Conservation (phyloP, 2,797 vertebrate genomes). For the Helostoma temminkii region DNA sequence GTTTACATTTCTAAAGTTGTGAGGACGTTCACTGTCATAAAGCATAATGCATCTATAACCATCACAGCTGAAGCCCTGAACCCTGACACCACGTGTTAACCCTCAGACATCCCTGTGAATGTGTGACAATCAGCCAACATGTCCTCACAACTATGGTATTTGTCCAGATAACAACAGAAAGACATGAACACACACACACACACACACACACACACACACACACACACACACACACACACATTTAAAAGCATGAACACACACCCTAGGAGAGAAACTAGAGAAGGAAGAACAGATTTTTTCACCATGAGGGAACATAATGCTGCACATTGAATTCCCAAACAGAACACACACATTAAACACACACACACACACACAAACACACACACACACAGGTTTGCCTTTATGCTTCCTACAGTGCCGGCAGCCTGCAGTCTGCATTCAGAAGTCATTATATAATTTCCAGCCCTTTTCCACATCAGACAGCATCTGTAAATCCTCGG, state of each 20-base stretch:
- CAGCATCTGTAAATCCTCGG: conserved; percentile 36
- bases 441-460: conserved; percentile 43
- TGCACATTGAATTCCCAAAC: conserved; percentile 50
- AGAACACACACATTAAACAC: conserved; percentile 26
- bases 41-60: too few species aligned
- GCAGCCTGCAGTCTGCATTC: conserved; percentile 34
- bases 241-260: conserved; percentile 31
- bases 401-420: conserved; percentile 40
- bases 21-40: too few species aligned
- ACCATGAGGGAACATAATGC: conserved; percentile 56
- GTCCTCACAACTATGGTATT: not conserved
- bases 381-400: conserved; percentile 30
- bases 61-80: too few species aligned
- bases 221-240: conserved; percentile 9
- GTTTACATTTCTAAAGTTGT: too few species aligned
- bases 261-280: conserved; percentile 50
- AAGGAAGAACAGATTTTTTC: conserved; percentile 63
- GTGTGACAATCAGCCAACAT: too few species aligned
- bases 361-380: conserved; percentile 33
- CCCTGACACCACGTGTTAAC: too few species aligned
- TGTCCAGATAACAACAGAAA: too few species aligned
- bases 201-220: conserved; percentile 37
- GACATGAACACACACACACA: conserved; percentile 3
- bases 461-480: conserved; percentile 30
- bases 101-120: too few species aligned